Conservation (phyloP, 2,113 vertebrate species). For the Seriola quinqueradiata region DNA sequence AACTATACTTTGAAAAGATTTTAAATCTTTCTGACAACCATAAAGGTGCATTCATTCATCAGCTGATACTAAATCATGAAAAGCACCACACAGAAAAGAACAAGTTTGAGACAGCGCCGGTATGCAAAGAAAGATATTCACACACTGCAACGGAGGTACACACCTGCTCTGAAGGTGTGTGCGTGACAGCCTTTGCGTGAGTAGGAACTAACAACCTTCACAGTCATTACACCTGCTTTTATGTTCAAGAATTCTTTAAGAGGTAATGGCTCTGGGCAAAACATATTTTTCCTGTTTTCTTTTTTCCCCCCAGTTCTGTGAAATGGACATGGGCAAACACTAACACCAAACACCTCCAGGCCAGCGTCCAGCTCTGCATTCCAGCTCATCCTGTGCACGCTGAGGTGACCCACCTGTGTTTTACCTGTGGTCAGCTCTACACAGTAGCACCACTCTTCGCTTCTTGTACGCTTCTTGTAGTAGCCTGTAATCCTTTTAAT, state of each 20-base stretch:
- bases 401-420: background rate
- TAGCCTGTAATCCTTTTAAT: slow-evolving; percentile 50
- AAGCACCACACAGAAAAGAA: slow-evolving; percentile 42
- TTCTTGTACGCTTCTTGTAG: slow-evolving; percentile 22
- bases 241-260: slow-evolving; percentile 74
- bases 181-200: slow-evolving; percentile 78
- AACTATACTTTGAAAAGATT: background rate
- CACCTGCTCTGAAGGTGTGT: slow-evolving; percentile 73
- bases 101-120: slow-evolving; percentile 34
- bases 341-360: slow-evolving; percentile 23
- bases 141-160: slow-evolving; percentile 43
- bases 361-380: slow-evolving; percentile 27
- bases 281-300: slow-evolving; percentile 23
- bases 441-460: slow-evolving; percentile 32
- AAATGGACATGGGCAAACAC: slow-evolving; percentile 47
- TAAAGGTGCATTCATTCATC: slow-evolving; percentile 11
- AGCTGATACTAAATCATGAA: slow-evolving; percentile 37
- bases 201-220: slow-evolving; percentile 70
- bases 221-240: slow-evolving; percentile 82
- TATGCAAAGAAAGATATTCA: slow-evolving; percentile 54
- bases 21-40: slow-evolving; percentile 7
- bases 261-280: slow-evolving; percentile 72
- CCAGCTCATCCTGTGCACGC: slow-evolving; percentile 32
- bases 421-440: background rate
- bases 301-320: background rate